Percentiles rank a stretch among this genome's conserved stretches.
Conservation (phyloP, 2,888 invertebrate genomes). For the Sympetrum striolatum region DNA sequence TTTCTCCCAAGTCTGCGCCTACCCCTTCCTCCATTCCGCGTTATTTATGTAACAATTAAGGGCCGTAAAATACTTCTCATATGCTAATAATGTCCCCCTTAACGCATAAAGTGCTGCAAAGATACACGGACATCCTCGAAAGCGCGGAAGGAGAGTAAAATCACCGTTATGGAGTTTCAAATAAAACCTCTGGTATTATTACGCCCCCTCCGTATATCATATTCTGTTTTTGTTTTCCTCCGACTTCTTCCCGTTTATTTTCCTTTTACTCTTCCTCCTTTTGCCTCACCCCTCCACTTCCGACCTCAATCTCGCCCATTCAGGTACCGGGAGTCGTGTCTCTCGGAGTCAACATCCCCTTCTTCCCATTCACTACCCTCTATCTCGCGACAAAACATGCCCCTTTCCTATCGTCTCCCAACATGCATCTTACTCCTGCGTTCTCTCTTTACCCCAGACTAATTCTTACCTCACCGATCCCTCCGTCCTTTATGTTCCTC, state of each 20-base stretch:
- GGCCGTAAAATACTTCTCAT: neutral
- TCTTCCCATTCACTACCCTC: neutral
- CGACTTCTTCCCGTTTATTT: neutral
- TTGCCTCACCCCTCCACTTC: neutral
- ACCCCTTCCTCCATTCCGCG: neutral
- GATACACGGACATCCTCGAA: neutral
- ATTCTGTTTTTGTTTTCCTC: neutral
- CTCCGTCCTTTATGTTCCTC: neutral
- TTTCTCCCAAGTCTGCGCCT: neutral
- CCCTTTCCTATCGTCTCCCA: neutral
- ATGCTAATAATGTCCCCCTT: neutral
- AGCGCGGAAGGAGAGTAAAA: neutral
- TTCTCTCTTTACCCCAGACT: neutral
- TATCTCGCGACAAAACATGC: neutral
- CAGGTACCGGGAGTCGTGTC: neutral
- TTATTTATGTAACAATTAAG: neutral
- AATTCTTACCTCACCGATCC: neutral
- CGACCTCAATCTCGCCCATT: neutral
- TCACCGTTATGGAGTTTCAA: neutral
- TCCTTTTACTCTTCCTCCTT: neutral
- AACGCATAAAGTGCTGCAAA: neutral
- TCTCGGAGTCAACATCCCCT: neutral
- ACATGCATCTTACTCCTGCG: neutral
- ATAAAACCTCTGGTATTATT: neutral
- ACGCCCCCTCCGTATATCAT: neutral